Evolutionary conservation across 53 echinoderm and acorn worm species (phyloP).

Genomic region (Actinopyga echinites): DNA sequence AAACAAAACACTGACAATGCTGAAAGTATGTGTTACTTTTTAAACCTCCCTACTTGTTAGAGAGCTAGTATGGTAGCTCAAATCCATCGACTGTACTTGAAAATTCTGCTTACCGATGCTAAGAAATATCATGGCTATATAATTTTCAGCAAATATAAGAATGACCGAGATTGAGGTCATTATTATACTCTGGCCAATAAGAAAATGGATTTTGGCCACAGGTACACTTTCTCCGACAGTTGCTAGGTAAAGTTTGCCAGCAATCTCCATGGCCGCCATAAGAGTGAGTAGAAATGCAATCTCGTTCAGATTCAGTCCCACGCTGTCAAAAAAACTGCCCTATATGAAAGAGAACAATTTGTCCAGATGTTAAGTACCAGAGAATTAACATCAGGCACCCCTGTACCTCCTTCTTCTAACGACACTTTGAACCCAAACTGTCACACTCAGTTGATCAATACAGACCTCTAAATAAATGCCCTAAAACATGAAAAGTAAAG

Average conservation of each 20-base stretch:
- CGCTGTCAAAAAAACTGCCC: conserved; percentile 52
- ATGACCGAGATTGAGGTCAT: conserved; percentile 32
- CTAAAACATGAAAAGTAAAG: too few relatives aligned
- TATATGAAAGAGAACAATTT: conserved; percentile 27
- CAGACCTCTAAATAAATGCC: too few relatives aligned
- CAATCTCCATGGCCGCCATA: conserved; percentile 37
- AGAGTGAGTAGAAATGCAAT: conserved; percentile 21
- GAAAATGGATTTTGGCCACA: conserved; percentile 37
- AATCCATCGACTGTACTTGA: too few relatives aligned
- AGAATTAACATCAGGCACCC: neutral
- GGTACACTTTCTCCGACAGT: conserved; percentile 33
- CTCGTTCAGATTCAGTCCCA: conserved; percentile 18
- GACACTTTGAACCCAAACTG: too few relatives aligned
- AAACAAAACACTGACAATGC: too few relatives aligned
- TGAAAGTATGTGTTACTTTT: too few relatives aligned
- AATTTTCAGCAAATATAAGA: conserved; percentile 25
- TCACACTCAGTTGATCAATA: too few relatives aligned
- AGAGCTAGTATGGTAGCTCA: too few relatives aligned
- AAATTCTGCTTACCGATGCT: conserved; percentile 44
- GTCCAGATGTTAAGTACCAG: conserved; percentile 29
- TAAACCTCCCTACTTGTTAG: too few relatives aligned
- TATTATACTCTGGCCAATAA: conserved; percentile 28
- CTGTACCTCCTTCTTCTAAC: too few relatives aligned
- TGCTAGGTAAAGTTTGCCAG: conserved; percentile 10
- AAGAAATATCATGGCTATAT: conserved; percentile 41